Percentiles rank a stretch among this genome's conserved stretches.
Evolutionary conservation across 2,797 vertebrate genomes (phyloP).

Genomic region (Enteromius trimaculatus): DNA sequence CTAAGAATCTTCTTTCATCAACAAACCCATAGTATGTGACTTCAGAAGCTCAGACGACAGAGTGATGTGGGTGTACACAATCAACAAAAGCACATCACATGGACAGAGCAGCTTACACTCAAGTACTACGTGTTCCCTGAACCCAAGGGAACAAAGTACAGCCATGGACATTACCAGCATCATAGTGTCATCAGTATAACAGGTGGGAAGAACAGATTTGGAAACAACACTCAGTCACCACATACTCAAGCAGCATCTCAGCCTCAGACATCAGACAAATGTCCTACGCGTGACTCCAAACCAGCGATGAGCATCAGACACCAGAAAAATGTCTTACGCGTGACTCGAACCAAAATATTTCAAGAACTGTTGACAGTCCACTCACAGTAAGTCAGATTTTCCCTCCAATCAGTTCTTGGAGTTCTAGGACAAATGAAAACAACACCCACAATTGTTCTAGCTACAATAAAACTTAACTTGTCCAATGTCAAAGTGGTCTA

Average conservation of each 20-base stretch:
- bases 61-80: constrained; percentile 8
- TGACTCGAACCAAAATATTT: constrained; percentile 17
- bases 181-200: constrained; percentile 53
- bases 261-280: constrained; percentile 42
- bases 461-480: background rate
- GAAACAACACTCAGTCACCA: constrained; percentile 57
- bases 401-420: background rate
- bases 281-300: constrained; percentile 40
- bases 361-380: background rate
- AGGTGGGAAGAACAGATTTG: constrained; percentile 61
- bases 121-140: constrained; percentile 34
- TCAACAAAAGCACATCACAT: constrained; percentile 34
- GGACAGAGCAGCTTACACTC: constrained; percentile 32
- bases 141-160: constrained; percentile 38
- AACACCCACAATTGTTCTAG: background rate
- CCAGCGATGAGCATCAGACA: constrained; percentile 45
- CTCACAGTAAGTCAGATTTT: background rate
- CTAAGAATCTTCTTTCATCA: background rate
- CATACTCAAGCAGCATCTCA: constrained; percentile 39
- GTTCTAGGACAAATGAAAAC: constrained; percentile 5
- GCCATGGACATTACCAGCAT: constrained; percentile 34
- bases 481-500: background rate
- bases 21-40: constrained; percentile 27
- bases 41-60: constrained; percentile 21
- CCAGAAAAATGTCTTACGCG: constrained; percentile 45